A percentile compares a stretch with the other conserved stretches of the same genome.
Evolutionary conservation across 2,797 vertebrate species (phyloP).

Genomic region (Coranthus polyacanthus): DNA sequence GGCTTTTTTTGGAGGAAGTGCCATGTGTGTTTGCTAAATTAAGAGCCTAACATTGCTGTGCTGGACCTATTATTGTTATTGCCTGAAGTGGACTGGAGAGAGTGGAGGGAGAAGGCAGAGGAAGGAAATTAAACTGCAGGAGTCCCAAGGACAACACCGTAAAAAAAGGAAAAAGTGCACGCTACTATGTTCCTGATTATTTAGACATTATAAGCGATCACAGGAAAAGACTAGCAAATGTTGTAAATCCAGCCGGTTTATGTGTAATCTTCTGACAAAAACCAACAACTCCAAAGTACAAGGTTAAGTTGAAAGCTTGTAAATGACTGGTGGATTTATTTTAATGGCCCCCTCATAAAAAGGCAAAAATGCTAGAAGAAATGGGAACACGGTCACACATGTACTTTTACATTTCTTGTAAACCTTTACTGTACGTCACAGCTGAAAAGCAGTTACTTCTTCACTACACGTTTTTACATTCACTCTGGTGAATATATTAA

Average conservation of each 20-base stretch:
- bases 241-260: conserved; percentile 2
- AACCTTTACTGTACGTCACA: conserved; percentile 2
- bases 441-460: neutral
- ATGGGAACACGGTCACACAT: conserved; percentile 2
- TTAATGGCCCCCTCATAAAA: conserved; percentile 28
- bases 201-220: conserved; percentile 7
- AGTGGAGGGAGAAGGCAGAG: conserved; percentile 50
- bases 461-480: no score
- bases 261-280: conserved; percentile 10
- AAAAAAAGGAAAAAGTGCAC: neutral
- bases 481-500: no score
- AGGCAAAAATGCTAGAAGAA: conserved; percentile 5
- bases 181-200: conserved; percentile 25
- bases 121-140: conserved; percentile 62
- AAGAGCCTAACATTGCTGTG: conserved; percentile 36
- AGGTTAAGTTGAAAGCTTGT: conserved; percentile 33
- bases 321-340: conserved; percentile 42
- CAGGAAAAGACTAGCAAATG: neutral
- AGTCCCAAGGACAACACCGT: conserved; percentile 59
- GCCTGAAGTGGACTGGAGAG: conserved; percentile 46
- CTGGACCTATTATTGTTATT: conserved; percentile 55
- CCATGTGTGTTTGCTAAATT: conserved; percentile 47
- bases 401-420: neutral
- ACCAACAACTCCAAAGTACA: conserved; percentile 18
- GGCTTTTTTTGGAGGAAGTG: conserved; percentile 29